Conservation (phyloP, 2,888 invertebrate species). For the Agriopis marginaria region DNA sequence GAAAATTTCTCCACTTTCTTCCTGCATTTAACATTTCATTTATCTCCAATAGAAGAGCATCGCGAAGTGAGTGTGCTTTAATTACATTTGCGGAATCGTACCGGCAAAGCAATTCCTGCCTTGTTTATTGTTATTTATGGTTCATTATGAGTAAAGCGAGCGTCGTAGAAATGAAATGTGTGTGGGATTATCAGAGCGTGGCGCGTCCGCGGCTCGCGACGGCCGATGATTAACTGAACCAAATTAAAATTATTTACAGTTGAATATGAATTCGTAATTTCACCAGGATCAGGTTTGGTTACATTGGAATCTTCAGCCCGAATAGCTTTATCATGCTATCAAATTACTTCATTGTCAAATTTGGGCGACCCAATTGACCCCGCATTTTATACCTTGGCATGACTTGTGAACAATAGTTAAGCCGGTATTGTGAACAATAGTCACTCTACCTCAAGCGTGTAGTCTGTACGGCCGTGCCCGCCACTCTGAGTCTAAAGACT, state of each 20-base stretch:
- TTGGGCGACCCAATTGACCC: neutral
- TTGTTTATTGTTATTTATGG: slow-evolving; percentile 67
- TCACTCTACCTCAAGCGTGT: too few species aligned
- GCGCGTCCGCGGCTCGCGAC: slow-evolving; percentile 70
- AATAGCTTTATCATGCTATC: slow-evolving; percentile 10
- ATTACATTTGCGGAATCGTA: slow-evolving; percentile 65
- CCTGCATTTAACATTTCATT: slow-evolving; percentile 71
- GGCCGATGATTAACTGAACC: slow-evolving; percentile 75
- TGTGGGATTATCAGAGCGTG: slow-evolving; percentile 75
- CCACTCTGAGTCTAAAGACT: too few species aligned
- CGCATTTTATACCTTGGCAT: neutral
- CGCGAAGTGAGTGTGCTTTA: slow-evolving; percentile 70
- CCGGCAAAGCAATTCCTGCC: slow-evolving; percentile 59
- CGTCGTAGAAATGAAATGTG: slow-evolving; percentile 81
- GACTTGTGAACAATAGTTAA: neutral
- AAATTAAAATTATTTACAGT: slow-evolving; percentile 78
- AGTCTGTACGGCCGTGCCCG: too few species aligned
- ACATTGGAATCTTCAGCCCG: slow-evolving; percentile 26
- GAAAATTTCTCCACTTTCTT: slow-evolving; percentile 80
- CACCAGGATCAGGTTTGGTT: slow-evolving; percentile 49
- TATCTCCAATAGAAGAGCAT: slow-evolving; percentile 69
- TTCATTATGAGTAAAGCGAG: slow-evolving; percentile 60
- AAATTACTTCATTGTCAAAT: slow-evolving; percentile 3
- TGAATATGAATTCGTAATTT: slow-evolving; percentile 57
- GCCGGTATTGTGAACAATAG: neutral